phyloP scores from a whole-genome alignment of 2,113 vertebrate species.

The Corythornis vintsioides region DNA sequence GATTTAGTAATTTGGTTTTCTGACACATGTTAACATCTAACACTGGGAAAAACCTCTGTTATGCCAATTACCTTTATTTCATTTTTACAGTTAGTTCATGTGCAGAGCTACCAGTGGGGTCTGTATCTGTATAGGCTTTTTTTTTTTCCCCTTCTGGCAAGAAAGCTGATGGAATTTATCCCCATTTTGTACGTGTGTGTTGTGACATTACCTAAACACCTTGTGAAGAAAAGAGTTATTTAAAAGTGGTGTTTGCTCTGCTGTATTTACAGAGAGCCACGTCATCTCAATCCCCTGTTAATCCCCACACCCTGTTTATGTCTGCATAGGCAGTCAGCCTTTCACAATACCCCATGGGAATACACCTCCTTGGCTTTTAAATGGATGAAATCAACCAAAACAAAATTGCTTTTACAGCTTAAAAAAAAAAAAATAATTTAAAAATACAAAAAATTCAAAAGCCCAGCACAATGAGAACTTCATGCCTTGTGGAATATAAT shows the following conservation, averaged over 20 bases:
- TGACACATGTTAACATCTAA: neutral
- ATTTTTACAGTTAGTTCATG: neutral
- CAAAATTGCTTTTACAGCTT: neutral
- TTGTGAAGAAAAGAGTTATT: neutral
- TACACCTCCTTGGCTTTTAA: neutral
- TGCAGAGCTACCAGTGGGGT: neutral
- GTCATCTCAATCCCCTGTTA: neutral
- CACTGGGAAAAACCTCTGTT: neutral
- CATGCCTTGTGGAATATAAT: conserved; percentile 26
- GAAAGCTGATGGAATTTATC: neutral
- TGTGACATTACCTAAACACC: neutral
- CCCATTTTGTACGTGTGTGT: accelerated
- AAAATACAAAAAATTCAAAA: neutral
- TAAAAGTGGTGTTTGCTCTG: neutral
- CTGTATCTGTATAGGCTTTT: neutral
- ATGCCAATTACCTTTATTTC: neutral
- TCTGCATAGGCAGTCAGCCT: neutral
- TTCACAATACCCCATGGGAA: neutral
- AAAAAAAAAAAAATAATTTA: neutral
- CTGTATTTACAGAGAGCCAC: neutral
- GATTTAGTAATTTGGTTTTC: neutral
- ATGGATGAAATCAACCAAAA: conserved; percentile 20
- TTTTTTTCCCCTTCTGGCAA: neutral
- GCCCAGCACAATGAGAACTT: neutral
- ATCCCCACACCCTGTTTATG: neutral